Conservation (phyloP, 1,140 invertebrate genomes). For the Zaprionus africanus region DNA sequence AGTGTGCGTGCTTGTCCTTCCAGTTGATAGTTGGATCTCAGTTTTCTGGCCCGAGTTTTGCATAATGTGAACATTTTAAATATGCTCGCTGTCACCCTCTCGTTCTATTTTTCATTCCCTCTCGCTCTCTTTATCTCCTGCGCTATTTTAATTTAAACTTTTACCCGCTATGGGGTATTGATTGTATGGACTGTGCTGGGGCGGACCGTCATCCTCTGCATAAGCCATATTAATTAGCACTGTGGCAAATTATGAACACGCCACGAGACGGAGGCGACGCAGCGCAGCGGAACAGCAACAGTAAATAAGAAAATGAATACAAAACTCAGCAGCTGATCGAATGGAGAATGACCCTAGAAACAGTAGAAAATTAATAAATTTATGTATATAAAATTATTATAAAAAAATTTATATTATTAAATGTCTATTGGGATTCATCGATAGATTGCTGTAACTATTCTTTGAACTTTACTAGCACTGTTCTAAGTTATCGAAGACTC, state of each 20-base stretch:
- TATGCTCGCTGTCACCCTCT: conserved; percentile 1
- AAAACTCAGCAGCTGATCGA: not conserved
- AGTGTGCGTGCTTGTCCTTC: conserved; percentile 32
- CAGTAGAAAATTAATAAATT: not conserved
- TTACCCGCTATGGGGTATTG: conserved; percentile 36
- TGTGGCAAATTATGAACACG: conserved; percentile 52
- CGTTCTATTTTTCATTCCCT: not conserved
- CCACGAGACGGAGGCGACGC: conserved; percentile 27
- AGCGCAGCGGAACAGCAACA: conserved; percentile 17
- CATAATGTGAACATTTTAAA: conserved; percentile 34
- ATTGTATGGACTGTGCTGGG: not conserved
- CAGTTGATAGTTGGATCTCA: conserved; percentile 48
- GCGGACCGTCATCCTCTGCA: not conserved
- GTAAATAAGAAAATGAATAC: not conserved
- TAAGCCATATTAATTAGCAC: conserved; percentile 64
- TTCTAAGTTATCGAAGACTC: no score
- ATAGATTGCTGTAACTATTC: no score
- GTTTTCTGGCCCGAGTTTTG: conserved; percentile 59
- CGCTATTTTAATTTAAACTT: conserved; percentile 65
- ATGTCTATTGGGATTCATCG: no score
- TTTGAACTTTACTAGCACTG: no score
- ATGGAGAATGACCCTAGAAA: not conserved
- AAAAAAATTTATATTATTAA: not conserved
- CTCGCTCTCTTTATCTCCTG: not conserved
- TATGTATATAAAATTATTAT: not conserved